These are phyloP conservation scores for Montipora foliosa DNA, from an alignment of 64 coral and sea anemone genomes.

Conservation along the genomic window DNA sequence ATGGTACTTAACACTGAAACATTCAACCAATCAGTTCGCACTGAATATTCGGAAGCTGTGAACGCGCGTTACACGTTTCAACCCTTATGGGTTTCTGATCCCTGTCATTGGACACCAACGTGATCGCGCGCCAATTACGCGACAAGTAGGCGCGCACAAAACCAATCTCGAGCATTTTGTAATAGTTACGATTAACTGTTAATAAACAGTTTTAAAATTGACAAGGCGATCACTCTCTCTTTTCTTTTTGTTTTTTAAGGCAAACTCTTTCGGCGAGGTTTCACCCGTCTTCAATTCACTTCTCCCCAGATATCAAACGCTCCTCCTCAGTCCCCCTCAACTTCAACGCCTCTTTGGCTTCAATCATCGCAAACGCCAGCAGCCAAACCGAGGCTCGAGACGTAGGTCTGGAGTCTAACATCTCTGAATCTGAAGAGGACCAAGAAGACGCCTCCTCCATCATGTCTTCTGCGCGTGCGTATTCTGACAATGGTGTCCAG, in stretches of 20 bases:
- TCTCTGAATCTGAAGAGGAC: slow-evolving; percentile 86
- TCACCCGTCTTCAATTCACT: slow-evolving; percentile 17
- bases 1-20: too few relatives aligned
- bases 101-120: too few relatives aligned
- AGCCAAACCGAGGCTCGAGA: slow-evolving; percentile 75
- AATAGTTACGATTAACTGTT: too few relatives aligned
- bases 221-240: neutral
- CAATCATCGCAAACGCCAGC: slow-evolving; percentile 87
- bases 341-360: slow-evolving; percentile 78
- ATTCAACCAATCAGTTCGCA: too few relatives aligned
- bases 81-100: too few relatives aligned
- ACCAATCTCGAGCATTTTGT: too few relatives aligned
- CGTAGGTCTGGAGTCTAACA: slow-evolving; percentile 71
- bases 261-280: slow-evolving; percentile 71
- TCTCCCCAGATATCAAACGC: slow-evolving; percentile 66
- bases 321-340: slow-evolving; percentile 76
- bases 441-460: slow-evolving; percentile 72
- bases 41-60: too few relatives aligned
- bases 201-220: too few relatives aligned
- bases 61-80: too few relatives aligned
- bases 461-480: slow-evolving; percentile 95
- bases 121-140: too few relatives aligned
- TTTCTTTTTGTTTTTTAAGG: slow-evolving; percentile 30
- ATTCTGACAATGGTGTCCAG: slow-evolving; percentile 68
- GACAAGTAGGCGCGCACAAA: too few relatives aligned